Percentiles rank a stretch among this genome's conserved stretches.
Conservation (phyloP, 2,888 invertebrate species). For the Drosophila barbarae region DNA sequence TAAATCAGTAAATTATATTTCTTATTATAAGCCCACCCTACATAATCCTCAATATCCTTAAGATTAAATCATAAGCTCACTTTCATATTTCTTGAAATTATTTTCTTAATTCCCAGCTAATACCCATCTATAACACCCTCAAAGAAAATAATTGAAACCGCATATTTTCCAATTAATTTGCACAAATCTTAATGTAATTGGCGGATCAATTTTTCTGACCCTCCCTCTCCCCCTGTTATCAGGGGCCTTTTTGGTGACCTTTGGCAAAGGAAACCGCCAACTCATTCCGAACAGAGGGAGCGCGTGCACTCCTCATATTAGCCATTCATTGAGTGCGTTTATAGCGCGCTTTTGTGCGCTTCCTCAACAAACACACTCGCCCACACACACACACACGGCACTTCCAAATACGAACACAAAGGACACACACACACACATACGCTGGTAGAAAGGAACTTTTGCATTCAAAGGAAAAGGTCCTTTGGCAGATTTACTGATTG, state of each 20-base stretch:
- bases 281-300: constrained; percentile 1
- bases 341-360: constrained; percentile 64
- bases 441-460: constrained; percentile 45
- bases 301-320: constrained; percentile 67
- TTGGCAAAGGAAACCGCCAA: constrained; percentile 1
- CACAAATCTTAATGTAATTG: constrained; percentile 49
- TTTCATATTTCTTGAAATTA: too few relatives aligned
- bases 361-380: constrained; percentile 18
- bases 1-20: background rate
- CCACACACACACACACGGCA: background rate
- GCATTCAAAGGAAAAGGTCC: constrained; percentile 72
- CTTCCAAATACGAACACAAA: constrained; percentile 16
- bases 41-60: background rate
- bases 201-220: constrained; percentile 17
- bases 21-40: background rate
- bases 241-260: constrained; percentile 9
- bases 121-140: background rate
- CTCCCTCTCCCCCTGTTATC: background rate
- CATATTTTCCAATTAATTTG: constrained; percentile 20
- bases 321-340: constrained; percentile 72
- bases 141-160: background rate
- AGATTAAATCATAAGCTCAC: too few relatives aligned
- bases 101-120: background rate
- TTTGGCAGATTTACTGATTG: constrained; percentile 74
- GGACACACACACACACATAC: constrained; percentile 9